These are phyloP conservation scores for Vanacampus margaritifer DNA, from an alignment of 2,113 vertebrate species.

Conservation along the genomic window DNA sequence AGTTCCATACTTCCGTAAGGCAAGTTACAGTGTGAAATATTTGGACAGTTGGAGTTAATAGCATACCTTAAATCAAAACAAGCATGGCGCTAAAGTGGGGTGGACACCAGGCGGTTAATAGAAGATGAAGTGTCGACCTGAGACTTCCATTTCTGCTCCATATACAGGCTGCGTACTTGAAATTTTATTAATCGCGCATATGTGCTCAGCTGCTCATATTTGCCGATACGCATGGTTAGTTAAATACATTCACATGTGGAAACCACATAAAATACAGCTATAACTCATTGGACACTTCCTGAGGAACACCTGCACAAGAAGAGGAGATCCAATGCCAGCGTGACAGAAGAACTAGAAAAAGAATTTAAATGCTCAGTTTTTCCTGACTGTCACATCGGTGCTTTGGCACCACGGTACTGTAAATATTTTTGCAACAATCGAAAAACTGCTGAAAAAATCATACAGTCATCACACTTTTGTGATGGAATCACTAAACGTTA, in stretches of 20 bases:
- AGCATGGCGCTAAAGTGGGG: constrained; percentile 1
- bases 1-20: neutral
- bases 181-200: neutral
- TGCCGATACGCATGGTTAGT: neutral
- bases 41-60: constrained; percentile 28
- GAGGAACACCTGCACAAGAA: neutral
- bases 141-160: constrained; percentile 16
- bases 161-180: constrained; percentile 10
- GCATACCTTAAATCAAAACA: constrained; percentile 33
- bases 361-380: neutral
- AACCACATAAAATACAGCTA: neutral
- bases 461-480: neutral
- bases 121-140: constrained; percentile 33
- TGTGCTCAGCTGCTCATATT: neutral
- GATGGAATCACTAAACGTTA: neutral
- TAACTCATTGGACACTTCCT: neutral
- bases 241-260: constrained; percentile 5
- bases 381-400: neutral
- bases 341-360: neutral
- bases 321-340: neutral
- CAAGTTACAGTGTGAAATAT: constrained; percentile 30
- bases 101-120: constrained; percentile 19
- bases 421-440: neutral
- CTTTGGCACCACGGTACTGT: neutral
- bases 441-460: neutral